Conservation (phyloP, 2,113 vertebrate species). For the Peromyscus californicus region DNA sequence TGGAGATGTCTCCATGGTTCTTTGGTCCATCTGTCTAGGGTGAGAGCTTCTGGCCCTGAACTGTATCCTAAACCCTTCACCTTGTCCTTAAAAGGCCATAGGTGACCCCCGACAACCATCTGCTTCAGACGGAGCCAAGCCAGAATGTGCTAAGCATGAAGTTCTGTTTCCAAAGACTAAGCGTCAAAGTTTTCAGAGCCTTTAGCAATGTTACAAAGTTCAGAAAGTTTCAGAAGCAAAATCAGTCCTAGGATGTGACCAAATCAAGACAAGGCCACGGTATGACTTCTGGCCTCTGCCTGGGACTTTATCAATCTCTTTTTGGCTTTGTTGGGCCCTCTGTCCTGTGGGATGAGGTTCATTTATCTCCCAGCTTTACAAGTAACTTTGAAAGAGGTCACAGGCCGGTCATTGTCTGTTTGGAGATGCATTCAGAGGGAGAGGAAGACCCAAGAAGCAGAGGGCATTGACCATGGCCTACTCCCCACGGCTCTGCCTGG, state of each 20-base stretch:
- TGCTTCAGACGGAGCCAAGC: not conserved
- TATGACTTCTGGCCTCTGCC: not conserved
- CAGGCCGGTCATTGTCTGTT: no score
- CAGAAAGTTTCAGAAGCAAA: not conserved
- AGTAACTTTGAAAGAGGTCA: not conserved
- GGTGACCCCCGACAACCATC: no score
- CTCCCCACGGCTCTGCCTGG: not conserved
- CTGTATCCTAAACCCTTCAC: not conserved
- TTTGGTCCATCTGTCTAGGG: not conserved
- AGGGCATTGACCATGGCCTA: not conserved
- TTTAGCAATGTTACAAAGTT: no score
- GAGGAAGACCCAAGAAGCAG: not conserved
- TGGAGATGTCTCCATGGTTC: not conserved
- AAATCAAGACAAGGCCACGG: not conserved
- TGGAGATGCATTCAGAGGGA: not conserved
- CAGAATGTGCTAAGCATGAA: accelerated
- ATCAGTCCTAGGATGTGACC: not conserved
- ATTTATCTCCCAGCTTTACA: not conserved
- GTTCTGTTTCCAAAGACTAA: not conserved
- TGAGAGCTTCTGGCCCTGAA: not conserved
- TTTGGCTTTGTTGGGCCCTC: not conserved
- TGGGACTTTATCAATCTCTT: not conserved
- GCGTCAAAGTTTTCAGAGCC: not conserved
- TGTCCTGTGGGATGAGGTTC: not conserved
- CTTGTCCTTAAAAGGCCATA: accelerated